A percentile compares a stretch with the other conserved stretches of the same genome.
Evolutionary conservation across 1,140 invertebrate genomes (phyloP).

Genomic region (Amyelois transitella): DNA sequence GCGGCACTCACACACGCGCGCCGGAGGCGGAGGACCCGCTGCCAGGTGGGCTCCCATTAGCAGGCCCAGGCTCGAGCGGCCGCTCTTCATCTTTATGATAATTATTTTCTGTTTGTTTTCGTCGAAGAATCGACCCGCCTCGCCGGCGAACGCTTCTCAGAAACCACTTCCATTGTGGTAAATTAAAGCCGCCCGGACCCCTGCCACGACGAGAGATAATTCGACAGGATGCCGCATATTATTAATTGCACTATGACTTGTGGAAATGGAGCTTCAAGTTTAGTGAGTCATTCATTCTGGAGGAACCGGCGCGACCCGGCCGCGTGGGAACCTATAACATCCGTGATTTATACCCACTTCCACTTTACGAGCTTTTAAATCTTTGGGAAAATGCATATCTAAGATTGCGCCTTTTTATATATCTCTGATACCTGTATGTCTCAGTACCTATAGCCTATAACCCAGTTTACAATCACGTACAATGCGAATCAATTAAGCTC

Average conservation of each 20-base stretch:
- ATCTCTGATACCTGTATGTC: constrained; percentile 8
- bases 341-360: constrained; percentile 48
- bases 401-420: neutral
- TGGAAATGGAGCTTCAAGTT: constrained; percentile 68
- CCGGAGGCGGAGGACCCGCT: constrained; percentile 24
- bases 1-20: constrained; percentile 19
- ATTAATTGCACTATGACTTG: constrained; percentile 75
- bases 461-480: constrained; percentile 27
- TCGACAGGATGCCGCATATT: constrained; percentile 74
- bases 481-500: constrained; percentile 48
- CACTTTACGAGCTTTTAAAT: constrained; percentile 46
- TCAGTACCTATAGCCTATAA: constrained; percentile 13
- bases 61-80: constrained; percentile 63
- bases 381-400: constrained; percentile 23
- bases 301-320: constrained; percentile 36
- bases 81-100: constrained; percentile 74
- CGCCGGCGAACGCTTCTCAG: constrained; percentile 66
- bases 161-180: constrained; percentile 72
- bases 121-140: constrained; percentile 70
- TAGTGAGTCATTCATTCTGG: constrained; percentile 72
- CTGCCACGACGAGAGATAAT: constrained; percentile 73
- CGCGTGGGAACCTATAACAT: constrained; percentile 56
- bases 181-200: constrained; percentile 73
- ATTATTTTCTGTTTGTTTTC: constrained; percentile 75
- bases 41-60: constrained; percentile 71